Percentiles rank a stretch among this genome's conserved stretches.
phyloP scores from a whole-genome alignment of 2,113 vertebrate genomes.

The Beaufortia kweichowensis region DNA sequence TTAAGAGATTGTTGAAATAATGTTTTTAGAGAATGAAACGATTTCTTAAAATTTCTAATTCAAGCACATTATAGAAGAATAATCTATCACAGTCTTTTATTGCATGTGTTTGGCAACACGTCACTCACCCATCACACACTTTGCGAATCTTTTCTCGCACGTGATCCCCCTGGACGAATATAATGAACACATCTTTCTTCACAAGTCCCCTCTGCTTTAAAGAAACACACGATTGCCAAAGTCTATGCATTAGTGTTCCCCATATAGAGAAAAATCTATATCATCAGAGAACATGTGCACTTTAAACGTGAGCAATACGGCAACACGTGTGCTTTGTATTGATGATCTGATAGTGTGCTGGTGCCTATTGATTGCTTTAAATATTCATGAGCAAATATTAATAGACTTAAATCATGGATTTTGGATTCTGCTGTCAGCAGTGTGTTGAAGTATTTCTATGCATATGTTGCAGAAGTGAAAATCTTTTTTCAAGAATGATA shows the following conservation, averaged over 20 bases:
- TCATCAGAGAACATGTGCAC: neutral
- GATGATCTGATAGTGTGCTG: neutral
- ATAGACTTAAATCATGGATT: neutral
- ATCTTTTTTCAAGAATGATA: too few relatives aligned
- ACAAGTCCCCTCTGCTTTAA: constrained; percentile 47
- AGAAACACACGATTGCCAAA: constrained; percentile 1
- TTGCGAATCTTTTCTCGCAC: constrained; percentile 58
- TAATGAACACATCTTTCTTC: constrained; percentile 62
- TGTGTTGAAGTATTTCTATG: neutral
- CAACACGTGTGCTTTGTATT: neutral
- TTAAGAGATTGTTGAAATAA: neutral
- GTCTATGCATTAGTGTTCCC: neutral
- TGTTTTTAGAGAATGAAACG: neutral
- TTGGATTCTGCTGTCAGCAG: neutral
- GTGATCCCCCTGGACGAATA: constrained; percentile 63
- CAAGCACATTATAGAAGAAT: neutral
- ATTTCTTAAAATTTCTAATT: neutral
- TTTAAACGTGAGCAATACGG: neutral
- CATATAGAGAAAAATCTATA: neutral
- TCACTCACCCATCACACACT: constrained; percentile 63
- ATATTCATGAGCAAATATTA: neutral
- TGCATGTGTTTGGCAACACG: neutral
- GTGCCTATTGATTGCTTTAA: neutral
- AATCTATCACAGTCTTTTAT: too few relatives aligned
- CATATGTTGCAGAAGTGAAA: too few relatives aligned